Percentiles rank a stretch among this genome's conserved stretches.
Conservation (phyloP, 1,140 invertebrate species). For the Lycorma delicatula region DNA sequence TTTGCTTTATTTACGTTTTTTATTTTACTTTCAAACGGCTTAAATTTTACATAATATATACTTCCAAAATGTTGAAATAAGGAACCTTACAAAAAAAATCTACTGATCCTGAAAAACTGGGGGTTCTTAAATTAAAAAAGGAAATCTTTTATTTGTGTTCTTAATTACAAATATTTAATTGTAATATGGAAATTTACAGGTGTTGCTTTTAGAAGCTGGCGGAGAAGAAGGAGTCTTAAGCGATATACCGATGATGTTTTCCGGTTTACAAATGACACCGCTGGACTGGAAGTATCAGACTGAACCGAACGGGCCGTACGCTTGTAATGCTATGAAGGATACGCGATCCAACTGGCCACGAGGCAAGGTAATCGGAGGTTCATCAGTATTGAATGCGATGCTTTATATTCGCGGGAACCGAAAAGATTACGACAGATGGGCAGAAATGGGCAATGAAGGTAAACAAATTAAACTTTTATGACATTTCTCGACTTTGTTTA, state of each 20-base stretch:
- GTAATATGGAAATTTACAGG: too few species aligned
- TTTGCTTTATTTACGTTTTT: too few species aligned
- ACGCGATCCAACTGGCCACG: constrained; percentile 47
- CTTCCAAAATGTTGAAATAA: too few species aligned
- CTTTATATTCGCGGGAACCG: constrained; percentile 78
- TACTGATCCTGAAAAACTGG: too few species aligned
- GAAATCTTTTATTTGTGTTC: too few species aligned
- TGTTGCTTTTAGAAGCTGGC: constrained; percentile 74
- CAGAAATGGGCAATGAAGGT: constrained; percentile 51
- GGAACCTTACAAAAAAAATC: too few species aligned
- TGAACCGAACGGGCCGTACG: constrained; percentile 44
- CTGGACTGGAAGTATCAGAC: constrained; percentile 75
- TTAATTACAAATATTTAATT: too few species aligned
- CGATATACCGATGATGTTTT: constrained; percentile 65
- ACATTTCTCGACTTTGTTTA: too few species aligned
- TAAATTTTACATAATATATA: too few species aligned
- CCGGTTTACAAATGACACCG: constrained; percentile 56
- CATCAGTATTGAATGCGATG: constrained; percentile 80
- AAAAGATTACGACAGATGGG: constrained; percentile 78
- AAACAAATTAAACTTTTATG: too few species aligned
- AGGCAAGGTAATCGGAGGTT: constrained; percentile 63
- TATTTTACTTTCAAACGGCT: too few species aligned
- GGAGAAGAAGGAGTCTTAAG: constrained; percentile 63
- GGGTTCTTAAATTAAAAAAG: too few species aligned
- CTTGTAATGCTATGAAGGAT: constrained; percentile 40